Percentiles rank a stretch among this genome's conserved stretches.
Conservation (phyloP, 2,113 vertebrate species). For the Laticauda colubrina region DNA sequence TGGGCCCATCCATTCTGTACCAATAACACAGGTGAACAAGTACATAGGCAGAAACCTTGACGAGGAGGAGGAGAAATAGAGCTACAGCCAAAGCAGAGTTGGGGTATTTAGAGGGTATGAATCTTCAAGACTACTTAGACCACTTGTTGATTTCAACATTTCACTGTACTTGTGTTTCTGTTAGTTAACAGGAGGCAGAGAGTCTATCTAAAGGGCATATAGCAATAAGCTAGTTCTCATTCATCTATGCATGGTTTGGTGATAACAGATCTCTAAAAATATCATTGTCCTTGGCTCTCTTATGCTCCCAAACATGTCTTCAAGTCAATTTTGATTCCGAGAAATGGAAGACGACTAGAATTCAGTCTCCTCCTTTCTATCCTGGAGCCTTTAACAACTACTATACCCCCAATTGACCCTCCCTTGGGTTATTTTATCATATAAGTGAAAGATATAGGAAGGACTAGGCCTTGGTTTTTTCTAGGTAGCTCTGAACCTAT, state of each 20-base stretch:
- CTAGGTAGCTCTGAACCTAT: neutral
- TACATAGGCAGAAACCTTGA: neutral
- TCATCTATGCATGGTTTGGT: neutral
- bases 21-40: neutral
- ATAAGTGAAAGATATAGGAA: neutral
- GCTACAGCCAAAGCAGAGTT: too few relatives aligned
- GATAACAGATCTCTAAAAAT: neutral
- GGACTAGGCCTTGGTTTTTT: neutral
- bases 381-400: neutral
- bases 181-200: neutral
- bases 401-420: neutral
- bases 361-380: neutral
- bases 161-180: neutral
- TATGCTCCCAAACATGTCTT: neutral
- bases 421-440: neutral
- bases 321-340: neutral
- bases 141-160: neutral
- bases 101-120: neutral
- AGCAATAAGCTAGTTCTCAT: neutral
- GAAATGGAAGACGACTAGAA: neutral
- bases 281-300: neutral
- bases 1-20: neutral
- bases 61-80: neutral
- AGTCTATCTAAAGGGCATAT: neutral
- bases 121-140: neutral